Evolutionary conservation across 2,113 vertebrate genomes (phyloP), one percentile per base, ranked within the genome.

Genomic region (Zosterops hypoxanthus): DNA sequence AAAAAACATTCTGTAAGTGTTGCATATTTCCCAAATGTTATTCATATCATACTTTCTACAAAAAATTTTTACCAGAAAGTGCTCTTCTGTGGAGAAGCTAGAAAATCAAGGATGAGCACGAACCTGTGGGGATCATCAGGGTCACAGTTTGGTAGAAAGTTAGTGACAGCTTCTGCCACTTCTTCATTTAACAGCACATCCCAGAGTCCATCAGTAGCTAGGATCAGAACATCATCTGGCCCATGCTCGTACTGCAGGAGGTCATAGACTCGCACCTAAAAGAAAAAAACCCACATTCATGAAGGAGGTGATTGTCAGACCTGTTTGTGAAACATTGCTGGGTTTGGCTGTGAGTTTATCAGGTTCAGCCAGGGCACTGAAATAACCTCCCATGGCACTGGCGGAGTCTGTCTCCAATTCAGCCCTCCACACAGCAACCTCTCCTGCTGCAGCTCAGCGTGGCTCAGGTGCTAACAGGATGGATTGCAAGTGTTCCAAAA

Each of bases 191-290:
- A 98, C 75, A 99, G 98, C 60, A 99, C 99, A 82, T 99, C 99
- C 99, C 99, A 99, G 91, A 99, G 99, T 46, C 99, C 99, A 25
- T 99, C 99, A 5, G 99, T 99, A 91, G 99, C 99, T 94, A 99
- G 93, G 86, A 99, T 98, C 79, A 99, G 97, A 41, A 99, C 99
- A 52, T 99, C 99, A 90, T 99, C 99, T 2, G 98, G 97, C 53
- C 98, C 98, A 5, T 99, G 99, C 63, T 99, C 99, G 0, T 97
- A 97, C 97, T 98, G 98, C 24, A 98, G 94, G 75, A 99, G 97
- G 57, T 99, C 98, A 72, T 99, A 99, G 64, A 99, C 98, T 97
- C 97, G 98, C 64, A 99, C 99, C 99, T 99, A 96, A 77, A 98
- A 95, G 19, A 79, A 86, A 53, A 82, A 46, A 5, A 5, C 12